Percentiles rank a stretch among this genome's conserved stretches.
Evolutionary conservation across 1,140 invertebrate genomes (phyloP).

Genomic region (Episyrphus balteatus): DNA sequence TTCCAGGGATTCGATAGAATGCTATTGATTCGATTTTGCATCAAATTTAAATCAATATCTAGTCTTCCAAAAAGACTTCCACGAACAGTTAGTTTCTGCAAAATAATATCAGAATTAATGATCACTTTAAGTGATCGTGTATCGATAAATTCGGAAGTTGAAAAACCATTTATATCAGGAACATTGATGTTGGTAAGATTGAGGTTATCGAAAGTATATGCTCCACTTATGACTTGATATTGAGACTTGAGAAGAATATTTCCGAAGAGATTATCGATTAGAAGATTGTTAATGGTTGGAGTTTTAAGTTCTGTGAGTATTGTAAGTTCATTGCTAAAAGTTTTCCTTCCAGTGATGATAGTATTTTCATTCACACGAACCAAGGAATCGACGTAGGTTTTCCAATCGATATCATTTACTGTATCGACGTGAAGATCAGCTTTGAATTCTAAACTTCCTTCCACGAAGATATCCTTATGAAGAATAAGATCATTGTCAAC

Average conservation of each 20-base stretch:
- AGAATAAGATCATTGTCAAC: slow-evolving; percentile 13
- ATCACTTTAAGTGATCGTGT: slow-evolving; percentile 1
- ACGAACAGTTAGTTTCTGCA: slow-evolving; percentile 11
- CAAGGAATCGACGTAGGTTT: slow-evolving; percentile 7
- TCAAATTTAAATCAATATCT: background rate
- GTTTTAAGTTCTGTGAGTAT: slow-evolving; percentile 14
- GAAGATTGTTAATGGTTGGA: slow-evolving; percentile 9
- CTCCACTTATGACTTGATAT: slow-evolving; percentile 18
- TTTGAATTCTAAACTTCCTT: slow-evolving; percentile 24
- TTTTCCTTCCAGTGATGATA: slow-evolving; percentile 11
- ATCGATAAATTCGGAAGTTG: slow-evolving; percentile 14
- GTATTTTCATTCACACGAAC: slow-evolving; percentile 14
- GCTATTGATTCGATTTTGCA: slow-evolving; percentile 4
- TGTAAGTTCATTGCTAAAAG: slow-evolving; percentile 11
- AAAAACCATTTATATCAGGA: slow-evolving; percentile 12
- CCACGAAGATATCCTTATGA: slow-evolving; percentile 22
- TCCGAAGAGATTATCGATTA: slow-evolving; percentile 16
- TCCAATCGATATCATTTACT: slow-evolving; percentile 19
- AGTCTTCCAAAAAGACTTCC: slow-evolving; percentile 12
- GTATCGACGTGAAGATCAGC: slow-evolving; percentile 10
- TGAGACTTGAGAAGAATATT: slow-evolving; percentile 22
- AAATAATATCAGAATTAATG: slow-evolving; percentile 13
- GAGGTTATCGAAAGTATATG: slow-evolving; percentile 15
- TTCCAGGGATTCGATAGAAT: slow-evolving; percentile 14
- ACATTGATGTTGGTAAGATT: slow-evolving; percentile 20